Evolutionary conservation across 2,888 invertebrate species (phyloP), one percentile per base, ranked within the genome.

Genomic region (Dryocosmus kuriphilus): DNA sequence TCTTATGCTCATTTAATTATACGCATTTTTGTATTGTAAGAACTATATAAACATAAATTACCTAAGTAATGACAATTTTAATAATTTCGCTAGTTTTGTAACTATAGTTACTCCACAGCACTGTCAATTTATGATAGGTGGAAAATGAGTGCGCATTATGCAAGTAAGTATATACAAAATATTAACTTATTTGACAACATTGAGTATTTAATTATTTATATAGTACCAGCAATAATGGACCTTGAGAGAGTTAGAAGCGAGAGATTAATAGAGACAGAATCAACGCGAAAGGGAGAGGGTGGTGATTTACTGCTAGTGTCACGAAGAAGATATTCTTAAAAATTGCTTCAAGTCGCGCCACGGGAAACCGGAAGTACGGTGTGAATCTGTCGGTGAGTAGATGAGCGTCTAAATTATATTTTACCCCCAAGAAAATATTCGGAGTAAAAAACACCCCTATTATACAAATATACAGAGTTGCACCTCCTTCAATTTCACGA

Each of bases 281-380:
- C 27, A 24, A 27, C 9, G 27, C 46, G 71, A 71, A 46, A 51
- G 71, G 51, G 71, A 51, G 71, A 38, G 62, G 22, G 32, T n/a
- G 16, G 41, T 71, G 71, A 71, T 71, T 71, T 71, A 71, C 30
- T 46, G 27, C 46, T 11, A 71, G 71, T 71, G 71, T 71, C 46
- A 46, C 27, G 46, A 71, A 27, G 46, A 51, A 71, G 19, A 71
- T 71, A 71, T 71, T 71, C 71, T 71, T 71, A 71, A 71, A 71
- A 71, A 71, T 46, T 71, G n/a, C 51, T 67, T 67, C 27, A 27
- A 67, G 38, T 41, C 65, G 41, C 38, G 19, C 24, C 65, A 46
- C 71, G 46, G 71, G 27, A 71, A 71, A 71, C 46, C 71, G 71
- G 71, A 71, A 71, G 71, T 71, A 71, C 46, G 71, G 46, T 71